Evolutionary conservation across 2,888 invertebrate species (phyloP).

Genomic region (Agrenia bidenticulata): DNA sequence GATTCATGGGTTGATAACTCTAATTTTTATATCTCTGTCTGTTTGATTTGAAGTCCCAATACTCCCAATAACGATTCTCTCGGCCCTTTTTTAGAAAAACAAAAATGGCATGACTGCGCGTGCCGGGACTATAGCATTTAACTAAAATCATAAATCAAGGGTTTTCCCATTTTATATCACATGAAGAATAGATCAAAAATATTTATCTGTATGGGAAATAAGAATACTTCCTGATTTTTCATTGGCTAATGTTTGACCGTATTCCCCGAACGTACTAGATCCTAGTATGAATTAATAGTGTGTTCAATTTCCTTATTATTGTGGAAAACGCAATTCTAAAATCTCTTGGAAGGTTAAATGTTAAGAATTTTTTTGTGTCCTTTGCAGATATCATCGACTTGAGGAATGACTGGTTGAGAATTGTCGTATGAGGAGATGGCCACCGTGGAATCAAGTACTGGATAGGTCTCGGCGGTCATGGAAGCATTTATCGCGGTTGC

Average conservation of each 20-base stretch:
- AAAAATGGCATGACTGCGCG: neutral
- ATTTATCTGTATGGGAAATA: no score
- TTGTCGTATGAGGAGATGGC: slow-evolving; percentile 11
- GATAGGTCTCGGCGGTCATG: slow-evolving; percentile 46
- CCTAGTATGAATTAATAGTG: no score
- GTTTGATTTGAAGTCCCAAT: neutral
- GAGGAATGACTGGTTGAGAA: neutral
- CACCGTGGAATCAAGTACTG: slow-evolving; percentile 5
- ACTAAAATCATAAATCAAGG: neutral
- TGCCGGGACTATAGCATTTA: neutral
- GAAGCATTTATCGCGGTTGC: slow-evolving; percentile 53
- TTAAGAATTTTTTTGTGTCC: neutral
- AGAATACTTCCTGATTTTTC: neutral
- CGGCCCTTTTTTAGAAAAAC: neutral
- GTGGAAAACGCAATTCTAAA: no score
- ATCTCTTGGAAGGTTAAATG: no score
- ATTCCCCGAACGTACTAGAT: no score
- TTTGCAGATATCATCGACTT: neutral
- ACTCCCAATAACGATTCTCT: no score
- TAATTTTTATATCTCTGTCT: neutral
- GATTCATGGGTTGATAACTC: neutral
- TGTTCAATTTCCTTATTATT: no score
- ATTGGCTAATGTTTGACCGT: no score
- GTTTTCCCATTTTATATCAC: neutral
- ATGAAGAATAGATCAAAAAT: no score